Evolutionary conservation across 2,113 vertebrate species (phyloP).

Genomic region (Fregata magnificens): DNA sequence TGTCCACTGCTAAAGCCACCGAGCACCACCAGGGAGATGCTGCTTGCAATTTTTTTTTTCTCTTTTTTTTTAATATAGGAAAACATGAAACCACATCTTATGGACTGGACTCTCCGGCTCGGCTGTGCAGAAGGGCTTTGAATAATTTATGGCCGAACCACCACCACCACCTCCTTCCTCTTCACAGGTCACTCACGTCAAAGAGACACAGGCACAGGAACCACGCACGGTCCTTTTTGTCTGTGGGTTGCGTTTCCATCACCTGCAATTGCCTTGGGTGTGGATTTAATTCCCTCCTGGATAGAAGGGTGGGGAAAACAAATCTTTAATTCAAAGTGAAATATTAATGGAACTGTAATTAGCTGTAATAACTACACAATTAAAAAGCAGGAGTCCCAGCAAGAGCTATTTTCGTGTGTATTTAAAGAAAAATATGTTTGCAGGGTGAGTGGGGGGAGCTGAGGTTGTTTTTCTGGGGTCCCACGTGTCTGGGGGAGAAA

Average conservation of each 20-base stretch:
- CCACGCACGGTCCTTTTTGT: not conserved
- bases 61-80: not conserved
- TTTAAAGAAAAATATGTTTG: not conserved
- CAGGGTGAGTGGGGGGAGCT: not conserved
- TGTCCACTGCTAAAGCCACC: not conserved
- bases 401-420: not conserved
- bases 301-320: not conserved
- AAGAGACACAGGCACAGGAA: not conserved
- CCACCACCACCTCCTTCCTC: not conserved
- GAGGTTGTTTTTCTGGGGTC: not conserved
- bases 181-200: not conserved
- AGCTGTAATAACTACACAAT: slow-evolving; percentile 43
- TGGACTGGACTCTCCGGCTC: not conserved
- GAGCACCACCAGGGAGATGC: not conserved
- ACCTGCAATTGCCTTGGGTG: slow-evolving; percentile 22
- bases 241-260: not conserved
- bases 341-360: slow-evolving; percentile 72
- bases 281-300: slow-evolving; percentile 50
- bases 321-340: slow-evolving; percentile 74
- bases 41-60: not conserved
- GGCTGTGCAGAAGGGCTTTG: not conserved
- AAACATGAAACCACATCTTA: slow-evolving; percentile 1
- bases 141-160: slow-evolving; percentile 38
- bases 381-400: not conserved
- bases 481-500: not conserved